phyloP scores from a whole-genome alignment of 2,113 vertebrate genomes.

The Phoxinus phoxinus region DNA sequence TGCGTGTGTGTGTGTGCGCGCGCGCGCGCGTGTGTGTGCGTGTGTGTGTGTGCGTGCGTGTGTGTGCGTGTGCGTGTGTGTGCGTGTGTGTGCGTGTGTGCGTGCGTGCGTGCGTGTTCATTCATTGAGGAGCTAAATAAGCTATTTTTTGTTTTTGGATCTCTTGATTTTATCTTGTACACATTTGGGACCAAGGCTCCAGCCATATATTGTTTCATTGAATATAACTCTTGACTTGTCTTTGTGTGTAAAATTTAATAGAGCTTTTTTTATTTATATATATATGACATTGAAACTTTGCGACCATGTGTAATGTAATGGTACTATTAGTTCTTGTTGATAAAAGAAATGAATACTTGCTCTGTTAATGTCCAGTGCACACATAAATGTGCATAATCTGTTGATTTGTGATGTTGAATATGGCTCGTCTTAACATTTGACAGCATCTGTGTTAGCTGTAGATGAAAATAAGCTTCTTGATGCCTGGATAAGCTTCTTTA shows the following conservation, averaged over 20 bases:
- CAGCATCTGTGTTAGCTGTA: conserved; percentile 30
- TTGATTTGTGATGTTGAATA: neutral
- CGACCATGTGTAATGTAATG: neutral
- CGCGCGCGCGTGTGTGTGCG: too few relatives aligned
- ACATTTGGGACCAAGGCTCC: neutral
- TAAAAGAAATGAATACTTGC: neutral
- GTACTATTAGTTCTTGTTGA: neutral
- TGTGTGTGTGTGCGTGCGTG: too few relatives aligned
- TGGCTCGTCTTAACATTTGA: conserved; percentile 25
- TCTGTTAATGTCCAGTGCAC: conserved; percentile 5
- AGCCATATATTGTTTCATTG: neutral
- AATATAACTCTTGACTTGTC: neutral
- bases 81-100: too few relatives aligned
- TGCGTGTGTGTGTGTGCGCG: too few relatives aligned
- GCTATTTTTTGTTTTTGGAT: neutral
- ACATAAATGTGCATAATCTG: neutral
- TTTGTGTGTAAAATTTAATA: neutral
- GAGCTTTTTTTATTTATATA: too few relatives aligned
- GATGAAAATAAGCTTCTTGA: conserved; percentile 24
- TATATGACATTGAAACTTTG: neutral
- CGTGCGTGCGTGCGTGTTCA: too few relatives aligned
- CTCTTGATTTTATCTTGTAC: neutral
- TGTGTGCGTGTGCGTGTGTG: too few relatives aligned
- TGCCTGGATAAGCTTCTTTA: conserved; percentile 10
- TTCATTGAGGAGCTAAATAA: neutral